Conservation (phyloP, 2,888 invertebrate species). For the Petrophora chlorosata region DNA sequence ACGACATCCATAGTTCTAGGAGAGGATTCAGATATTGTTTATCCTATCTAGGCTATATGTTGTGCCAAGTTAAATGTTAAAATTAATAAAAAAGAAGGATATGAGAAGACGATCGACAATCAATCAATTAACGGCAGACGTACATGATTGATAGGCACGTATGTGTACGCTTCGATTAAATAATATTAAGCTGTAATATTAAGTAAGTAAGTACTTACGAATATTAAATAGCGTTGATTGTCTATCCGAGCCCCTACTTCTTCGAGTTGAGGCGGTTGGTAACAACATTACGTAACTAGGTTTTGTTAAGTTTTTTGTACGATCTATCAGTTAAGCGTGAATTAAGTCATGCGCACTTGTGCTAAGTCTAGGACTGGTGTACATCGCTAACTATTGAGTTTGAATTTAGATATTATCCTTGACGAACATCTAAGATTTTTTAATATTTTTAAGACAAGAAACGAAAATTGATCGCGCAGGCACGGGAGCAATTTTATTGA, state of each 20-base stretch:
- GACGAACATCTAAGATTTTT: too few relatives aligned
- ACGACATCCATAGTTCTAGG: too few relatives aligned
- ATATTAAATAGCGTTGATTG: constrained; percentile 10
- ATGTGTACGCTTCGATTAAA: constrained; percentile 35
- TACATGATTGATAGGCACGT: constrained; percentile 46
- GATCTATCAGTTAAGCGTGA: constrained; percentile 40
- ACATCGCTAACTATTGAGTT: too few relatives aligned
- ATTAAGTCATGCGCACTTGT: constrained; percentile 48
- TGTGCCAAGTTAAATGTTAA: too few relatives aligned
- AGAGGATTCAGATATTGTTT: too few relatives aligned
- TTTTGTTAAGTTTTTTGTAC: constrained; percentile 52
- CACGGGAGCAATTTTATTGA: too few relatives aligned
- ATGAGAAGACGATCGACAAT: too few relatives aligned
- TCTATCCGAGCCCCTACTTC: constrained; percentile 6
- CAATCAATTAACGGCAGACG: constrained; percentile 29
- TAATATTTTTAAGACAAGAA: too few relatives aligned
- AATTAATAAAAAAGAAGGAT: too few relatives aligned
- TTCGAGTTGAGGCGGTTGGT: constrained; percentile 12
- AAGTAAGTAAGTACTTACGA: neutral
- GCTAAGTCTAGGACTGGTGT: constrained; percentile 12
- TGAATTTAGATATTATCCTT: too few relatives aligned
- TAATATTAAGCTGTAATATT: constrained; percentile 24
- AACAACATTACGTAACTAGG: constrained; percentile 52
- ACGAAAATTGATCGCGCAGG: too few relatives aligned
- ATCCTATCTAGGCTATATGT: too few relatives aligned